Base-by-base conservation (phyloP, 35 echinoderm and acorn worm genomes). In the Ophiothrix spiculata region DNA sequence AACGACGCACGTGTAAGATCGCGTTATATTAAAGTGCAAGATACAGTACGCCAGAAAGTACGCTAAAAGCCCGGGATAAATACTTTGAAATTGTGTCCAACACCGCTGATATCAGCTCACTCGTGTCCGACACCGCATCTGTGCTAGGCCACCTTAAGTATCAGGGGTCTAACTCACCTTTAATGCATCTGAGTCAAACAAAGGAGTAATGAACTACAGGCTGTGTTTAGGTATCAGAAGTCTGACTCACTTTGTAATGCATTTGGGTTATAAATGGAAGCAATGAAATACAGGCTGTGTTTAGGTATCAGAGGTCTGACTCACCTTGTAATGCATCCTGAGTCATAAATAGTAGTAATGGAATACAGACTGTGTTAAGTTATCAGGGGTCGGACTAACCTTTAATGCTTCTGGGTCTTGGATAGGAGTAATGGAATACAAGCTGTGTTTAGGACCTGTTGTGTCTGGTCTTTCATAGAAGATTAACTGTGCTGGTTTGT, bases 381-480 rank as follows among this genome's bases (percentile, higher is more conserved):
- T n/a, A n/a, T n/a, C n/a, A n/a, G n/a, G n/a, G n/a, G n/a, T n/a
- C 38, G 31, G 16, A 73, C 39, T 91, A 63, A 91, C 89, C 83
- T 91, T 91, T 37, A 91, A 56, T 60, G 54, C 75, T 19, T 91
- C 89, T 79, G 75, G 75, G 73, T 85, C 83, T 69, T 85, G 45
- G 0, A 80, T 64, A 23, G 78, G 39, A 11, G 89, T 80, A 0
- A 86, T 34, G 34, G 82, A 80, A 34, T 79, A 91, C 1, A 86
- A 60, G 23, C 69, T 76, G 39, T 40, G 36, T 29, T 91, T 91
- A 14, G 89, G 89, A 32, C 89, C 89, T 8, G 75, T 41, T 10
- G 56, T 77, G 40, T 91, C 89, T 34, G 83, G 46, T 80, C 83
- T 31, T 69, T 86, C 56, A 75, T 91, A 91, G 83, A 69, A 84